Conservation (phyloP, 2,888 invertebrate species). For the Epistrophe eligans region DNA sequence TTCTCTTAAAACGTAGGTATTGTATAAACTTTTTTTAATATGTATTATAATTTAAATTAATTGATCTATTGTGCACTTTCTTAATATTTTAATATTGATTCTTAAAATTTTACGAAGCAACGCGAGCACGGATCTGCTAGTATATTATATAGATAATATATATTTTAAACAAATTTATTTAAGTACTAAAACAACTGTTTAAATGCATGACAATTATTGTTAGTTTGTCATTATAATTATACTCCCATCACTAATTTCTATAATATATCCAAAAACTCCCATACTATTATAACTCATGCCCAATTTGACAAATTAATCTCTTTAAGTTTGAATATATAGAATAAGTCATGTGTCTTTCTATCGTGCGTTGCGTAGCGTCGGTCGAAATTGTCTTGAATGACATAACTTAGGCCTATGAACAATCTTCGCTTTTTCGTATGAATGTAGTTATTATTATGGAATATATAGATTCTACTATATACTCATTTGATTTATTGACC, state of each 20-base stretch:
- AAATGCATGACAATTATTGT: neutral
- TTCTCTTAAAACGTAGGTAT: too few species aligned
- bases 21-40: too few species aligned
- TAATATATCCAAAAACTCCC: conserved; percentile 24
- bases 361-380: neutral
- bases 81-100: too few species aligned
- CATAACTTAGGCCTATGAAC: conserved; percentile 11
- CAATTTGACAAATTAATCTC: conserved; percentile 71
- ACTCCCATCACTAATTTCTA: neutral
- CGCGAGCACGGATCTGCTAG: too few species aligned
- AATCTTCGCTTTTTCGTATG: neutral
- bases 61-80: too few species aligned
- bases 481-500: conserved; percentile 62
- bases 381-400: neutral
- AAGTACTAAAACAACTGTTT: neutral
- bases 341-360: conserved; percentile 9
- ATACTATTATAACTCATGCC: neutral
- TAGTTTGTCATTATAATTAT: neutral
- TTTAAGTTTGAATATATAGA: conserved; percentile 12
- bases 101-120: too few species aligned
- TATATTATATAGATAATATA: neutral
- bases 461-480: neutral
- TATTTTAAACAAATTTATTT: neutral
- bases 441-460: too few species aligned
- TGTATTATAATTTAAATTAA: too few species aligned